Evolutionary conservation across 2,888 invertebrate species (phyloP), one percentile per base, ranked within the genome.

Genomic region (Ormyrus pomaceus): DNA sequence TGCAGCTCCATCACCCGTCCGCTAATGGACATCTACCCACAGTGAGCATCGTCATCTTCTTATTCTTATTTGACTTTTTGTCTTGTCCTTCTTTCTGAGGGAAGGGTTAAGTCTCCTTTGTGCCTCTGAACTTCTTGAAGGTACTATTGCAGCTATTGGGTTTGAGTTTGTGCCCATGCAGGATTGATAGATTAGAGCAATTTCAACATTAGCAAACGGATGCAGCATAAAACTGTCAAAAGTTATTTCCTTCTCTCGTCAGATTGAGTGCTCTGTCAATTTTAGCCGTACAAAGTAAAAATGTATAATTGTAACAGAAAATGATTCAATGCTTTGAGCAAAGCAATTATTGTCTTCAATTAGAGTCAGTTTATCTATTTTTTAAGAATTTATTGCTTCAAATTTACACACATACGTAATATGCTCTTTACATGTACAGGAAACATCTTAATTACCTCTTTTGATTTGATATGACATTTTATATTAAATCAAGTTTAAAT

Each of bases 1-100:
- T 90, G 88, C 90, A 90, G 85, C 86, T 90, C 82, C 90, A 90
- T 86, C 90, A 90, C 86, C 89, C 90, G 82, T 87, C 89, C 83
- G 90, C 90, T 77, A 90, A 90, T 84, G 90, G 90, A 82, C 90
- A 90, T 84, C 87, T 90, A 88, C 89, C 90, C 77, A 87, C 89
- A 84, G 90, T 90, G 19, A 65, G 58, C 71, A 19, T 71, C 84
- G 78, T 81, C 83, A 83, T 77, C 50, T 68, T 68, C 66, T 70
- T 72, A 61, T 34, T 50, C 61, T 70, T 73, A 34, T 80, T 68
- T 66, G 50, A 51, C 71, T 48, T 56, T 75, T 61, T 65, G 53
- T 79, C 62, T 69, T 34, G 34, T 34, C 34, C 34, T 34, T 34
- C 34, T 34, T 4, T 34, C 34, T 34, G 34, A 34, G 34, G 34